These are phyloP conservation scores for Eilema caniola DNA, from an alignment of 2,888 invertebrate species.

Conservation along the genomic window DNA sequence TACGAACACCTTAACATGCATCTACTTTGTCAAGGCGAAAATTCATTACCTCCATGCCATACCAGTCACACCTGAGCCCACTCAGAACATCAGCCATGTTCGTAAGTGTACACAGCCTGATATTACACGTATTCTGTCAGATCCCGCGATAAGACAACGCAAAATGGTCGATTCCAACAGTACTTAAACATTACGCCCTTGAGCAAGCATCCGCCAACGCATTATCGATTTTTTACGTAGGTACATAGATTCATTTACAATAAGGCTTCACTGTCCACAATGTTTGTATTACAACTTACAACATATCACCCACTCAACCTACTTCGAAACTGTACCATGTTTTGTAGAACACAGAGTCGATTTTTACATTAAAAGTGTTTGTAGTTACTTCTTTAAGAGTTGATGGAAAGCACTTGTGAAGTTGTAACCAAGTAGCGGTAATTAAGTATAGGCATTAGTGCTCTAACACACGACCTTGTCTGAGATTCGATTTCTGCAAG, in stretches of 20 bases:
- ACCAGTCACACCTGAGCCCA: slow-evolving; percentile 1
- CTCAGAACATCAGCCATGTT: neutral
- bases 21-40: neutral
- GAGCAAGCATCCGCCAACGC: slow-evolving; percentile 77
- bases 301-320: slow-evolving; percentile 48
- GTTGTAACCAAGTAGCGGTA: slow-evolving; percentile 64
- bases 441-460: slow-evolving; percentile 69
- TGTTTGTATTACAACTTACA: slow-evolving; percentile 51
- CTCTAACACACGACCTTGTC: slow-evolving; percentile 63
- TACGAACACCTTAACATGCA: neutral
- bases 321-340: slow-evolving; percentile 55
- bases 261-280: slow-evolving; percentile 78
- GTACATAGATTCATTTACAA: slow-evolving; percentile 75
- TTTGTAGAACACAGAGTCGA: slow-evolving; percentile 31
- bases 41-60: neutral
- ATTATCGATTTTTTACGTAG: slow-evolving; percentile 80
- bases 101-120: neutral
- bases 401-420: slow-evolving; percentile 40
- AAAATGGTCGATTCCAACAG: slow-evolving; percentile 54
- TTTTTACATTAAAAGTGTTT: slow-evolving; percentile 19
- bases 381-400: slow-evolving; percentile 45
- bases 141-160: slow-evolving; percentile 40
- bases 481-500: slow-evolving; percentile 62
- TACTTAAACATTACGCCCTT: slow-evolving; percentile 69
- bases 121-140: slow-evolving; percentile 11